Conservation (phyloP, 2,113 vertebrate genomes). For the Microcebus ravelobensis region DNA sequence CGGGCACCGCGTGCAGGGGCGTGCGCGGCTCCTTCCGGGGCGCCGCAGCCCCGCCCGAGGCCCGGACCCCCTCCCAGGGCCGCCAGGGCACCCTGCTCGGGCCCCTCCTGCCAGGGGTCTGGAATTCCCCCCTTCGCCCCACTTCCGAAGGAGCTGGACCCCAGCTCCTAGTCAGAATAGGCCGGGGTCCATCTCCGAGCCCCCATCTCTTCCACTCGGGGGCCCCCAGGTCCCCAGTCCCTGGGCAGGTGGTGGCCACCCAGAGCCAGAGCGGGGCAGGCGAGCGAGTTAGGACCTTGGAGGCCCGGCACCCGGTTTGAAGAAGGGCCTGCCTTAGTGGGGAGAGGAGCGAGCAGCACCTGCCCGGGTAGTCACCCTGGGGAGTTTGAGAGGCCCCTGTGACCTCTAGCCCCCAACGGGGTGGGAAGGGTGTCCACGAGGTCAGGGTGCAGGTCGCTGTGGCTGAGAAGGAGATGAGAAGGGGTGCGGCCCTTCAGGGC, state of each 20-base stretch:
- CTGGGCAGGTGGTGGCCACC: not conserved
- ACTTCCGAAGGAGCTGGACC: not conserved
- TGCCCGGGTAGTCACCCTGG: rapidly evolving
- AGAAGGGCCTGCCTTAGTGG: not conserved
- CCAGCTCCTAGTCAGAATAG: not conserved
- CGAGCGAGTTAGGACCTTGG: not conserved
- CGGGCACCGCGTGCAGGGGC: not conserved
- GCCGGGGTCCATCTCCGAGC: not conserved
- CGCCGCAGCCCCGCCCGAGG: not conserved
- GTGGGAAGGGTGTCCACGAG: too few relatives aligned
- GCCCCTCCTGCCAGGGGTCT: not conserved
- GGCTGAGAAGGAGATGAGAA: too few relatives aligned
- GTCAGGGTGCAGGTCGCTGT: not conserved
- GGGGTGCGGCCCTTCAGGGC: not conserved
- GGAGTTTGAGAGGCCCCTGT: not conserved
- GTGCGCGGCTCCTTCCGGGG: slow-evolving; percentile 36
- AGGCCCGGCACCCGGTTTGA: not conserved
- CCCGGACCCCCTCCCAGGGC: not conserved
- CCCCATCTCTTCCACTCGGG: not conserved
- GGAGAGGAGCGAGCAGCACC: not conserved
- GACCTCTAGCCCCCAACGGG: not conserved
- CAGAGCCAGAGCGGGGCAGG: not conserved
- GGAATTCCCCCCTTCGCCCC: not conserved
- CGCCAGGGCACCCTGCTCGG: not conserved
- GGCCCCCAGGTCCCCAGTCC: not conserved